phyloP scores from a whole-genome alignment of 2,797 vertebrate genomes.

The Pseudochirops corinnae region DNA sequence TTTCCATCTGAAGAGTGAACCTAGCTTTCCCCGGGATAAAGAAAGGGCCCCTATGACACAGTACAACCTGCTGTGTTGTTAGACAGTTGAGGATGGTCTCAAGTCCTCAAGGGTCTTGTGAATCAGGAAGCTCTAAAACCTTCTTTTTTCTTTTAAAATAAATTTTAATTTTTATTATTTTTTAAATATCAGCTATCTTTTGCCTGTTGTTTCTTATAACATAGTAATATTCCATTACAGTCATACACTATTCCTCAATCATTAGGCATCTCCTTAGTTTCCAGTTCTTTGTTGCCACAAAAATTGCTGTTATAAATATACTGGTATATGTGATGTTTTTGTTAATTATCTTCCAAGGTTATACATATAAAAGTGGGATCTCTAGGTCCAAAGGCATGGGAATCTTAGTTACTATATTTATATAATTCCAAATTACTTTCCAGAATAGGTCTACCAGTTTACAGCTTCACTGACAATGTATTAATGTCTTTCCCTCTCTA shows the following conservation, averaged over 20 bases:
- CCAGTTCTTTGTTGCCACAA: neutral
- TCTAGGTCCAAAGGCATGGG: neutral
- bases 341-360: neutral
- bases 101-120: neutral
- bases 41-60: neutral
- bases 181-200: neutral
- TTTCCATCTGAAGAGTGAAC: neutral
- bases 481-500: neutral
- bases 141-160: neutral
- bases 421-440: neutral
- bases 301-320: neutral
- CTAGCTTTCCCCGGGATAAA: neutral
- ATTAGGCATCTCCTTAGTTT: neutral
- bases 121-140: neutral
- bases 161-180: neutral
- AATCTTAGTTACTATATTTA: neutral
- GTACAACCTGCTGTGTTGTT: neutral
- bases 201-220: neutral
- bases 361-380: neutral
- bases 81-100: neutral
- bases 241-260: neutral
- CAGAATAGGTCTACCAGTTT: neutral
- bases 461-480: neutral
- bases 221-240: neutral
- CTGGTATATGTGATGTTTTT: neutral